phyloP scores from a whole-genome alignment of 1,140 invertebrate species.

The Spodoptera litura region DNA sequence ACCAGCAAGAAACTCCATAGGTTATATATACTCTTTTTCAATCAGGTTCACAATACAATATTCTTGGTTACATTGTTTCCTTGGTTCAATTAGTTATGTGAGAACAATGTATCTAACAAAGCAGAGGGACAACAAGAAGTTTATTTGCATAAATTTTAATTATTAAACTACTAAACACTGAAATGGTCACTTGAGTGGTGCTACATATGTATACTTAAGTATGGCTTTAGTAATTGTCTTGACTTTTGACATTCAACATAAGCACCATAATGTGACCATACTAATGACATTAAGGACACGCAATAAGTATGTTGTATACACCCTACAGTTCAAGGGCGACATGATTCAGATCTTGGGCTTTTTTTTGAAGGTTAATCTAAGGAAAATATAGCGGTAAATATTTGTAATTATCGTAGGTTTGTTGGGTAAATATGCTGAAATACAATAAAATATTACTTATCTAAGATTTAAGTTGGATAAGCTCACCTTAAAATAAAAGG shows the following conservation, averaged over 20 bases:
- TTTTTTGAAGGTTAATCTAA: constrained; percentile 31
- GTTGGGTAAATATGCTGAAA: not conserved
- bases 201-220: not conserved
- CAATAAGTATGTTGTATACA: constrained; percentile 16
- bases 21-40: too few relatives aligned
- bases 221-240: constrained; percentile 15
- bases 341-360: constrained; percentile 20
- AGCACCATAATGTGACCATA: constrained; percentile 27
- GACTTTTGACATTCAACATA: constrained; percentile 53
- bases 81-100: too few relatives aligned
- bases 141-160: too few relatives aligned
- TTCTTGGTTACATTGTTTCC: too few relatives aligned
- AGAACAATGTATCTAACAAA: too few relatives aligned
- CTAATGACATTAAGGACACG: constrained; percentile 33
- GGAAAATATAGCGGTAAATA: constrained; percentile 2
- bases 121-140: too few relatives aligned
- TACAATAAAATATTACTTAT: too few relatives aligned
- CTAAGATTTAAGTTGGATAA: too few relatives aligned
- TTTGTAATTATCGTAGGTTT: constrained; percentile 1
- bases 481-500: too few relatives aligned
- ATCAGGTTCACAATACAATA: too few relatives aligned
- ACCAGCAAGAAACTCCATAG: too few relatives aligned
- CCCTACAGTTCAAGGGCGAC: constrained; percentile 33
- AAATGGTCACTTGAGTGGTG: not conserved
- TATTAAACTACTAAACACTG: too few relatives aligned